Evolutionary conservation across 1,140 invertebrate genomes (phyloP).

Genomic region (Thaumetopoea pityocampa): DNA sequence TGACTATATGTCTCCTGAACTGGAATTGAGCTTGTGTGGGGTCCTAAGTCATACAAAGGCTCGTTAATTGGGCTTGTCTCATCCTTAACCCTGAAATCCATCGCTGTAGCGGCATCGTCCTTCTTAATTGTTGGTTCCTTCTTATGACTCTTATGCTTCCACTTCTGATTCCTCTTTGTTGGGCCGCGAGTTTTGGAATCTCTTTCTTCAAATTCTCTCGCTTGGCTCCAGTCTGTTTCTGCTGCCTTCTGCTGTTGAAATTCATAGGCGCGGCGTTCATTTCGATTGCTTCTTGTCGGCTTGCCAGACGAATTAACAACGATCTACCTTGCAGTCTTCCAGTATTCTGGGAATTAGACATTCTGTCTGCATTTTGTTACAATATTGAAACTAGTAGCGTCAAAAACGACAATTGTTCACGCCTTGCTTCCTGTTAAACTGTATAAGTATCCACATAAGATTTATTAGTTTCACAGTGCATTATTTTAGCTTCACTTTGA

Average conservation of each 20-base stretch:
- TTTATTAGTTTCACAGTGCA: no score
- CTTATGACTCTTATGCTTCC: constrained; percentile 2
- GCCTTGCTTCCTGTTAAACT: no score
- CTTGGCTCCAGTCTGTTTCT: constrained; percentile 3
- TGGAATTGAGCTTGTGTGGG: constrained; percentile 19
- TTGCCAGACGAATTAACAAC: no score
- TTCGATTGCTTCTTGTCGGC: constrained; percentile 1
- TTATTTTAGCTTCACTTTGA: no score
- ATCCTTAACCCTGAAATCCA: constrained; percentile 8
- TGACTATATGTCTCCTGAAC: no score
- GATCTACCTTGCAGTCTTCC: no score
- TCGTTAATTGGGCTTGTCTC: constrained; percentile 15
- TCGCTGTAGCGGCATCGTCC: constrained; percentile 1
- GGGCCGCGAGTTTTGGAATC: constrained; percentile 2
- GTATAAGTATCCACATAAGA: no score
- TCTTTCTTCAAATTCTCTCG: constrained; percentile 17
- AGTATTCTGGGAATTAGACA: no score
- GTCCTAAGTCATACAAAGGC: constrained; percentile 19
- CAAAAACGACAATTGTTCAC: no score
- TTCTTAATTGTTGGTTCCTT: constrained; percentile 9
- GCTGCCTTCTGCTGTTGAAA: constrained; percentile 9
- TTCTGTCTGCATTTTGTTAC: no score
- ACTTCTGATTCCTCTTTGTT: constrained; percentile 4
- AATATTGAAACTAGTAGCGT: no score
- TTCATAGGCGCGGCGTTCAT: constrained; percentile 3